Base-by-base conservation (phyloP, 1,140 invertebrate species). In the Ceratitis capitata region DNA sequence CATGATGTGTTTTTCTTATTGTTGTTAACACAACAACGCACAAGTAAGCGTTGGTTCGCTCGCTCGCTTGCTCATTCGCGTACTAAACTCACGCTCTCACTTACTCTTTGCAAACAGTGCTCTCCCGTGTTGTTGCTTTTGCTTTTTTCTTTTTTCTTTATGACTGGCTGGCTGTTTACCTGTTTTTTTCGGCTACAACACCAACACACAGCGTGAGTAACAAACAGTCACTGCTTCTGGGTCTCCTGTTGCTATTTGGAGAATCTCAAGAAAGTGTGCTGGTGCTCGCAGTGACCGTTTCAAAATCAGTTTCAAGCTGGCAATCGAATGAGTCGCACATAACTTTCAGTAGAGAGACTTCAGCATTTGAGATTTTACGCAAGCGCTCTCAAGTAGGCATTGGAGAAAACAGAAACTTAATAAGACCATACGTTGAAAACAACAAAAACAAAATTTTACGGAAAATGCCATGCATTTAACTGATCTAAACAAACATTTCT, bases 281-380 rank as follows among this genome's bases (percentile, higher is more conserved):
- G 83, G 58, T 84, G 56, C 29, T 87, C 74, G 84, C 87, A 87
- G 82, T 90, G 89, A 89, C 90, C 89, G 88, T 90, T 91, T 89
- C 90, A 88, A 91, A 91, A 91, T 91, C 90, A 91, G 90, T 91
- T 91, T 89, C 89, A 87, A 89, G 87, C 89, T 90, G 90, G 89
- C 90, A 89, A 89, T 87, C 90, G 88, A 90, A 87, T 90, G 87
- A 90, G 89, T 88, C 89, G 45, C 69, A 69, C 61, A 78, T n/a
- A n/a, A n/a, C 42, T 45, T 78, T 3, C 10, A n/a, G 35, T 78
- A 78, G 39, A 26, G 69, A 45, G 23, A n/a, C 42, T 45, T 61
- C 35, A 56, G 35, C 35, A 42, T 29, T n/a, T n/a, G n/a, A 32
- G 29, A 84, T 45, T 56, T 56, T 19, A 42, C 3, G 29, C 32